Evolutionary conservation across 92 coral and sea anemone species (phyloP).

Genomic region (Pocillopora grandis): DNA sequence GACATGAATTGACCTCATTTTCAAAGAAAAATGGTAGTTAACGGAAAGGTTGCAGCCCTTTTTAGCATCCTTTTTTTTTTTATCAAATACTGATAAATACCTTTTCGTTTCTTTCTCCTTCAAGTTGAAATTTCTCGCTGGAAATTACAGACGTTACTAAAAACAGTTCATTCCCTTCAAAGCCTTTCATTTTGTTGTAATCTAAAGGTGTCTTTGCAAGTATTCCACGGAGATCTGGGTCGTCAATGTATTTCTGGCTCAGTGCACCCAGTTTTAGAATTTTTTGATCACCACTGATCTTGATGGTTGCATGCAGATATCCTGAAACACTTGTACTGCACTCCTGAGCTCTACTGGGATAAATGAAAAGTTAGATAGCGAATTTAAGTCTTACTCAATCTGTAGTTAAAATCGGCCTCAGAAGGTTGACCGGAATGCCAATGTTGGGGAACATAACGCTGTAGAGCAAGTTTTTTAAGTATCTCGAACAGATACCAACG

Average conservation of each 20-base stretch:
- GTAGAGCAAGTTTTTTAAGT: too few species aligned
- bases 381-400: background rate
- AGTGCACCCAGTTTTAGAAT: constrained; percentile 57
- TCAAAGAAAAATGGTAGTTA: too few species aligned
- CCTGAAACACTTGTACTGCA: background rate
- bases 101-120: constrained; percentile 12
- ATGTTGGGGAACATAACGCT: too few species aligned
- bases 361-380: background rate
- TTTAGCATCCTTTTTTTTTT: too few species aligned
- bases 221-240: constrained; percentile 43
- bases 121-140: constrained; percentile 50
- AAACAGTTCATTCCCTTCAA: constrained; percentile 26
- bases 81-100: background rate
- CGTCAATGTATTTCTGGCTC: constrained; percentile 46
- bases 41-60: too few species aligned
- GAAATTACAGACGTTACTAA: constrained; percentile 57
- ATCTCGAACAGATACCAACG: too few species aligned
- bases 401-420: too few species aligned
- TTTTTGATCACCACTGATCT: constrained; percentile 9
- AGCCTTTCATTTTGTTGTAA: constrained; percentile 38
- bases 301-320: background rate
- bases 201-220: constrained; percentile 38
- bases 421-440: too few species aligned
- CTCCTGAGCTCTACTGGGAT: background rate
- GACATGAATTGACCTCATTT: too few species aligned